Base-by-base conservation (phyloP, 1,140 invertebrate species). In the Monochamus saltuarius region DNA sequence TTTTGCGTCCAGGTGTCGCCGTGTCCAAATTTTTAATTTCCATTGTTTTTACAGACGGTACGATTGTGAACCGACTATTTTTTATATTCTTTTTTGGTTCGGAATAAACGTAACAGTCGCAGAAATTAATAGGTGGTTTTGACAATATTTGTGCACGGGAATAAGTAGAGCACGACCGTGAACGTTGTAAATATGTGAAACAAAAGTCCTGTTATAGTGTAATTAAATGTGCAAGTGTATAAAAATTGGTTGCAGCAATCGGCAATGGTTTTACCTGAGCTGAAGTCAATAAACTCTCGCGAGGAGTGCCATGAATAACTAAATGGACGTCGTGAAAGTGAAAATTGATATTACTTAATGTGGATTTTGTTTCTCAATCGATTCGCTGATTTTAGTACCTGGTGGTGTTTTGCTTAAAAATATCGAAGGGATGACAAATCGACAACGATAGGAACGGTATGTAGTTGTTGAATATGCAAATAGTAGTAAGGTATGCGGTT, bases 221-320 rank as follows among this genome's bases (percentile, higher is more conserved):
- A 49, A 53, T 51, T 47, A 13, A n/a, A 45, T 49, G 35, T 40
- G 29, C 10, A 46, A 40, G 46, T 39, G 47, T 62, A 63, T 60
- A 55, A 66, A 46, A 61, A 22, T 55, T 49, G 47, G 61, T 63
- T 56, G 54, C 53, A 46, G 57, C 56, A 40, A 59, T 59, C 49
- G 36, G 49, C 49, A 51, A 51, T 9, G 35, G 34, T 51, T 51
- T n/a, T 71, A 69, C 67, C 67, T 71, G 69, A 52, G 53, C 22
- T 54, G 64, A 67, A 65, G 70, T 71, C 70, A 71, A 71, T 71
- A 71, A 71, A 71, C 70, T 71, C 66, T 60, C 37, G 9, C 42
- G 62, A 71, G 70, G 70, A 69, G 70, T 65, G 70, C 70, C 70
- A 49, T 69, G 60, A 57, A 29, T 29, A 29, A 29, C 51, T 64